A percentile compares a stretch with the other conserved stretches of the same genome.
These are phyloP conservation scores for Parapsyche elsis DNA, from an alignment of 1,140 invertebrate genomes.

Conservation along the genomic window DNA sequence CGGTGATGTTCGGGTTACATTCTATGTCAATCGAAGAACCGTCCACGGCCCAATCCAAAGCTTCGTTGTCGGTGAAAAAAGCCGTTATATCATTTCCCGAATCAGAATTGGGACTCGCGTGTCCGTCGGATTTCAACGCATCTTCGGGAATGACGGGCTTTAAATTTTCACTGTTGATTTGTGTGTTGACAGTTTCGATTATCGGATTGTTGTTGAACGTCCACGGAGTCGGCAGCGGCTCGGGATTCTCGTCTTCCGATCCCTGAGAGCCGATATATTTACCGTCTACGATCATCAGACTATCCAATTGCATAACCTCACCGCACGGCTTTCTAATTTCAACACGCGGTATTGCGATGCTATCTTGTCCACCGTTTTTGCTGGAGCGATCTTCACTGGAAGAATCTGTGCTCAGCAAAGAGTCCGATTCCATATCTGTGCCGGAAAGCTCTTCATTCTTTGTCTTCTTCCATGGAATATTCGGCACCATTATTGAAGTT, in stretches of 20 bases:
- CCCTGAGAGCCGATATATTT: constrained; percentile 62
- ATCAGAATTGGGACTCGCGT: constrained; percentile 53
- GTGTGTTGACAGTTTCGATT: constrained; percentile 27
- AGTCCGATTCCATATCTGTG: constrained; percentile 73
- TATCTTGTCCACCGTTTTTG: constrained; percentile 59
- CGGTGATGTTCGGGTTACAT: not conserved
- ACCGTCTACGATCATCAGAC: constrained; percentile 66
- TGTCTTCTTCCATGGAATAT: constrained; percentile 71
- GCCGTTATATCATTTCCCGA: constrained; percentile 67
- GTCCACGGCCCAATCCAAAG: constrained; percentile 77
- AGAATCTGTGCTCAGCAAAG: constrained; percentile 68
- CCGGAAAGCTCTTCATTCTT: constrained; percentile 60
- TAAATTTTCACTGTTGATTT: constrained; percentile 12
- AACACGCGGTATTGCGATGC: constrained; percentile 69
- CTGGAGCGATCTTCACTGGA: constrained; percentile 58
- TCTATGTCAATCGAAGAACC: constrained; percentile 70
- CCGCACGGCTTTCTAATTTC: constrained; percentile 76
- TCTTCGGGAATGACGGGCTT: not conserved
- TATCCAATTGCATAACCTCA: constrained; percentile 72
- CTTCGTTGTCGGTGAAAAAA: constrained; percentile 75
- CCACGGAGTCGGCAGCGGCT: constrained; percentile 58
- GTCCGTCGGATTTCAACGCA: constrained; percentile 22
- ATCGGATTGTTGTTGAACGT: constrained; percentile 4
- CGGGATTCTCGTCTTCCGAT: constrained; percentile 58
- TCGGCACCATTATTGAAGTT: constrained; percentile 72